Percentiles rank a stretch among this genome's conserved stretches.
phyloP scores from a whole-genome alignment of 2,797 vertebrate genomes.

The Phaenicophaeus curvirostris region DNA sequence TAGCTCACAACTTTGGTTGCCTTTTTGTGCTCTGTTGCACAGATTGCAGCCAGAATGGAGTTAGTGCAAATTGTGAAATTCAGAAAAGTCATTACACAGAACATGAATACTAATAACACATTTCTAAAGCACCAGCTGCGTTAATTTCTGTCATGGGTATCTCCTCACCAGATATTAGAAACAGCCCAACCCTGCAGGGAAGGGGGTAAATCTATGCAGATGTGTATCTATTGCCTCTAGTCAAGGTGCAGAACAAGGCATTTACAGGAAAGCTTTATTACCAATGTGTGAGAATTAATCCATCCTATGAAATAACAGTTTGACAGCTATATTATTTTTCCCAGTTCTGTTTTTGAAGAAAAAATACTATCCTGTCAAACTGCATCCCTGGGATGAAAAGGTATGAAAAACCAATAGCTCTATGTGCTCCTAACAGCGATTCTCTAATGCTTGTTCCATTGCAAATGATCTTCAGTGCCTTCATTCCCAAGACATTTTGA shows the following conservation, averaged over 20 bases:
- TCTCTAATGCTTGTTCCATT: neutral
- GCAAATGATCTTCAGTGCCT: neutral
- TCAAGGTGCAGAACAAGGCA: accelerated
- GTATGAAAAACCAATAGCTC: slow-evolving; percentile 28
- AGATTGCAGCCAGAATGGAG: neutral
- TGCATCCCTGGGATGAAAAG: neutral
- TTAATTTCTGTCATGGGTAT: neutral
- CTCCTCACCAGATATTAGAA: neutral
- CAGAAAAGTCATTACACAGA: neutral
- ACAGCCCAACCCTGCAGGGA: neutral
- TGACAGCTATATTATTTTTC: slow-evolving; percentile 24
- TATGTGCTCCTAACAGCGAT: neutral
- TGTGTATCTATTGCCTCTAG: neutral
- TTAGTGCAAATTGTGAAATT: neutral
- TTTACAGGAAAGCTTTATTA: neutral
- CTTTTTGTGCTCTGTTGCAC: accelerated
- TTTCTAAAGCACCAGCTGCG: neutral
- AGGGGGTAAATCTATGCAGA: neutral
- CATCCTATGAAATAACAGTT: neutral
- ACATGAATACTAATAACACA: neutral
- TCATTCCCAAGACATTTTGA: neutral
- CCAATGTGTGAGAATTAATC: neutral
- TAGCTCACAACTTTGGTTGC: accelerated
- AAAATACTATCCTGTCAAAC: slow-evolving; percentile 31
- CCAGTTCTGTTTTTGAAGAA: neutral